phyloP scores from a whole-genome alignment of 2,888 invertebrate genomes.

The Rotaria sp. region DNA sequence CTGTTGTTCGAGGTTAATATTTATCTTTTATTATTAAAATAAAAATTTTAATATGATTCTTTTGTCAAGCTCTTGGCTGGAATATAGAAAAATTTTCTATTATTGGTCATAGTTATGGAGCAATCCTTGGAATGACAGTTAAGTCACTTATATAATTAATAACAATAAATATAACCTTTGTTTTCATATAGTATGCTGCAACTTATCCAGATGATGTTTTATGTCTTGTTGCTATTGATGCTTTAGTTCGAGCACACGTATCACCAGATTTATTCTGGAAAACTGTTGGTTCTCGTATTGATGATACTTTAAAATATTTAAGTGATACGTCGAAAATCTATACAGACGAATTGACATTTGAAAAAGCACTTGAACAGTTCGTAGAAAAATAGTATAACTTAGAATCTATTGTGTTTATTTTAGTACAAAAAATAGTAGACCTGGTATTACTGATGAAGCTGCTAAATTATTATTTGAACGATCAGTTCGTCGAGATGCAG shows the following conservation, averaged over 20 bases:
- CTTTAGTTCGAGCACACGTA: not conserved
- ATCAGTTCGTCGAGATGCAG: not conserved
- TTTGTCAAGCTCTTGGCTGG: not conserved
- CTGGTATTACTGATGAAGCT: not conserved
- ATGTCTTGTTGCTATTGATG: not conserved
- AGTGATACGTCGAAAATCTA: not conserved
- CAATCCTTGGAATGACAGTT: not conserved
- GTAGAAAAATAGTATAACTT: not conserved
- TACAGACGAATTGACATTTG: not conserved
- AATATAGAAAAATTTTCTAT: not conserved
- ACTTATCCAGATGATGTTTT: not conserved
- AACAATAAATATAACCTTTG: too few relatives aligned
- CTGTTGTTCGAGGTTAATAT: not conserved
- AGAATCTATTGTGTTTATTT: not conserved
- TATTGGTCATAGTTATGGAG: conserved; percentile 22
- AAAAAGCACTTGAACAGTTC: not conserved
- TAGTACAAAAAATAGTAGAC: not conserved
- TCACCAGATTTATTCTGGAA: not conserved
- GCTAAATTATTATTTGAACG: not conserved
- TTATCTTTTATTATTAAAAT: not conserved
- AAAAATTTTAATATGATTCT: not conserved
- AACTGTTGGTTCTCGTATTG: not conserved
- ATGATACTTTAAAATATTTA: not conserved
- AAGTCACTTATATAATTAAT: not conserved
- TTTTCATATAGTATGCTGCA: not conserved